phyloP scores from a whole-genome alignment of 2,888 invertebrate genomes.

The Lasioglossum malachurum region DNA sequence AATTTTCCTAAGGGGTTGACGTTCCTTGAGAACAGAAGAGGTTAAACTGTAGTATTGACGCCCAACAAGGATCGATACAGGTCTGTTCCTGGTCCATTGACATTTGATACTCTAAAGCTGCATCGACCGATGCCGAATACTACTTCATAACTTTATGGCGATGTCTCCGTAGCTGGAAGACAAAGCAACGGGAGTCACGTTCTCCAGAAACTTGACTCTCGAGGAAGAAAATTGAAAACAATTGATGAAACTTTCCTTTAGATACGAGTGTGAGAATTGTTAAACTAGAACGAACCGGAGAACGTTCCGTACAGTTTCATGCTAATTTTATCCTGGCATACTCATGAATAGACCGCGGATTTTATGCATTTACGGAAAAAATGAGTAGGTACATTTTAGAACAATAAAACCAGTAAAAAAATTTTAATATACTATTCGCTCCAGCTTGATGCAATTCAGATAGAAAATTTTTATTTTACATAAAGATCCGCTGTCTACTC shows the following conservation, averaged over 20 bases:
- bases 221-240: background rate
- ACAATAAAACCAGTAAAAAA: too few relatives aligned
- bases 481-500: background rate
- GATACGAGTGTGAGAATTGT: background rate
- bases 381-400: too few relatives aligned
- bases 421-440: too few relatives aligned
- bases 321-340: background rate
- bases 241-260: background rate
- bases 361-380: too few relatives aligned
- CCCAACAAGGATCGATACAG: background rate
- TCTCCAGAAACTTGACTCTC: background rate
- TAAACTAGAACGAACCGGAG: background rate
- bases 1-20: background rate
- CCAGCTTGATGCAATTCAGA: too few relatives aligned
- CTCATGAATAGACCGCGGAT: background rate
- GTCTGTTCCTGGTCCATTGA: background rate
- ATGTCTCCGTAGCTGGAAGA: background rate
- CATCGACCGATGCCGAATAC: background rate
- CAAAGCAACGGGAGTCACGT: background rate
- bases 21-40: background rate
- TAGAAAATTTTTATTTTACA: too few relatives aligned
- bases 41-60: background rate
- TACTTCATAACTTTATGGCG: background rate
- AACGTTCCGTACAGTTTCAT: background rate
- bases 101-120: slow-evolving; percentile 1